These are phyloP conservation scores for Scrobipalpa costella DNA, from an alignment of 2,888 invertebrate species.

Conservation along the genomic window DNA sequence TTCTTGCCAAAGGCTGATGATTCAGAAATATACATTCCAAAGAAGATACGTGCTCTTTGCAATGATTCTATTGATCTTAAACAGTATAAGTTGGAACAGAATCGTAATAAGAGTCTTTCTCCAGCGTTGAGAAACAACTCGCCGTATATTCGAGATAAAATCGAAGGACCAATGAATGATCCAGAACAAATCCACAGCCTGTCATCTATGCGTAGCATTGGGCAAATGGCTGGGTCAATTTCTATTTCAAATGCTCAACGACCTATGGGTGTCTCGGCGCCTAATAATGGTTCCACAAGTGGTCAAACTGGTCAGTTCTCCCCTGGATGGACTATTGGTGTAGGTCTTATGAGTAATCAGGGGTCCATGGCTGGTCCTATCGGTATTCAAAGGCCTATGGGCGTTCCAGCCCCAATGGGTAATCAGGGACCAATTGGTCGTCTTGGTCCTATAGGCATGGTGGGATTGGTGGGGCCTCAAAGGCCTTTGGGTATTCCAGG, in stretches of 20 bases:
- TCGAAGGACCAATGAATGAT: neutral
- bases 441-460: no score
- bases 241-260: neutral
- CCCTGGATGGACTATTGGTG: neutral
- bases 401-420: neutral
- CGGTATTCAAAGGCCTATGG: neutral
- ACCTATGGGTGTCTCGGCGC: neutral
- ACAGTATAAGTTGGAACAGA: neutral
- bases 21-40: neutral
- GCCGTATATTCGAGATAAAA: neutral
- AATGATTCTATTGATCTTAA: neutral
- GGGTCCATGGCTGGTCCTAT: slow-evolving; percentile 3
- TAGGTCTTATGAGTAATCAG: neutral
- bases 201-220: neutral
- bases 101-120: neutral
- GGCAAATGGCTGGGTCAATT: neutral
- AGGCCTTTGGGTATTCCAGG: slow-evolving; percentile 15
- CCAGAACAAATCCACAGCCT: neutral
- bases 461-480: neutral
- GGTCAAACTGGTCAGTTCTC: neutral
- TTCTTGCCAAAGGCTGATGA: neutral
- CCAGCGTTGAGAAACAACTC: neutral
- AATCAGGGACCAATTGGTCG: neutral
- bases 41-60: neutral
- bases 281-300: neutral